phyloP scores from a whole-genome alignment of 2,888 invertebrate genomes.

The Nymphalis polychloros region DNA sequence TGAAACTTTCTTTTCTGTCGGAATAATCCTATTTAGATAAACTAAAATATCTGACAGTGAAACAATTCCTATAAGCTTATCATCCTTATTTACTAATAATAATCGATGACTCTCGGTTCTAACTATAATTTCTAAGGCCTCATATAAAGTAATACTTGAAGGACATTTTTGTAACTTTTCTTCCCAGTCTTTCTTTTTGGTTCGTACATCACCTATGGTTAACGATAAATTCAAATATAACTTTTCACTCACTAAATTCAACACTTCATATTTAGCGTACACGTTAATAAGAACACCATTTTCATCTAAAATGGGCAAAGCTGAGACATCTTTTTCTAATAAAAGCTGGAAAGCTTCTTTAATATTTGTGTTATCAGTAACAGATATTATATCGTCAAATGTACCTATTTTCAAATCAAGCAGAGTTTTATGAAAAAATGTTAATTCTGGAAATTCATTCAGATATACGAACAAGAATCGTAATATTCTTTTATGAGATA shows the following conservation, averaged over 20 bases:
- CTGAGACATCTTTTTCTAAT: constrained; percentile 74
- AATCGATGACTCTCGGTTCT: constrained; percentile 89
- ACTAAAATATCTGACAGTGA: constrained; percentile 77
- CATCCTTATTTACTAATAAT: constrained; percentile 77
- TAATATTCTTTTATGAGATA: constrained; percentile 75
- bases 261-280: constrained; percentile 78
- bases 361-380: constrained; percentile 68
- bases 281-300: constrained; percentile 70
- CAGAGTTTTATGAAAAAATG: constrained; percentile 73
- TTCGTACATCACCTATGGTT: constrained; percentile 91
- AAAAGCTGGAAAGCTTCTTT: constrained; percentile 72
- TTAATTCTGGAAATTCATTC: constrained; percentile 76
- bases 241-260: constrained; percentile 94
- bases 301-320: constrained; percentile 72
- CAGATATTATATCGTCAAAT: constrained; percentile 69
- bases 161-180: constrained; percentile 95
- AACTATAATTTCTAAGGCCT: constrained; percentile 94
- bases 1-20: constrained; percentile 74
- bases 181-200: constrained; percentile 94
- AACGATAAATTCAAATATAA: constrained; percentile 95
- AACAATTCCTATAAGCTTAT: constrained; percentile 75
- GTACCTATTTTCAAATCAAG: constrained; percentile 75
- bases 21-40: constrained; percentile 78
- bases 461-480: constrained; percentile 76
- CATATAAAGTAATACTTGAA: constrained; percentile 90